These are phyloP conservation scores for Lasius platythorax DNA, from an alignment of 2,888 invertebrate species.

Conservation along the genomic window DNA sequence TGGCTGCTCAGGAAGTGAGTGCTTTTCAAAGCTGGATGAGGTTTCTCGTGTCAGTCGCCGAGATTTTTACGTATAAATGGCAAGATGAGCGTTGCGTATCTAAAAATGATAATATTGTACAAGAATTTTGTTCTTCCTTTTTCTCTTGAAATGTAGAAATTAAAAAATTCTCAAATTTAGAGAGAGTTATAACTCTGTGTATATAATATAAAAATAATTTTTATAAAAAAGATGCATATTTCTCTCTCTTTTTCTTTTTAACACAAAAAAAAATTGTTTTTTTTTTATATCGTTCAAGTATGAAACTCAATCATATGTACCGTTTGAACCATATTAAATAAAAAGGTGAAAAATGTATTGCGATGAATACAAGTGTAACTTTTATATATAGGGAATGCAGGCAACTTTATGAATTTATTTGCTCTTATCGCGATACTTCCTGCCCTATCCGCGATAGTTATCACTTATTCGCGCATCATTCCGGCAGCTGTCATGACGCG, in stretches of 20 bases:
- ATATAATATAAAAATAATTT: neutral
- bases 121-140: neutral
- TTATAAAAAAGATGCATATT: neutral
- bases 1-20: conserved; percentile 81
- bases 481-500: conserved; percentile 11
- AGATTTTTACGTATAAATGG: conserved; percentile 48
- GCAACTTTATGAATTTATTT: neutral
- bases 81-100: conserved; percentile 23
- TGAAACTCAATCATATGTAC: neutral
- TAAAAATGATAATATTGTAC: neutral
- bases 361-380: neutral
- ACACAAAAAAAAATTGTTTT: neutral
- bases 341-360: neutral
- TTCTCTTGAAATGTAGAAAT: neutral
- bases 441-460: neutral
- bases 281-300: neutral
- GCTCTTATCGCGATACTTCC: conserved; percentile 6
- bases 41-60: conserved; percentile 46
- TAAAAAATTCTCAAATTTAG: neutral
- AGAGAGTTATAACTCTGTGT: neutral
- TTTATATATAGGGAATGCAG: neutral
- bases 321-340: neutral
- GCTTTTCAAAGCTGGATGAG: conserved; percentile 78
- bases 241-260: neutral
- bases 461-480: conserved; percentile 9